These are phyloP conservation scores for Papilio protenor DNA, from an alignment of 2,888 invertebrate species.

Conservation along the genomic window DNA sequence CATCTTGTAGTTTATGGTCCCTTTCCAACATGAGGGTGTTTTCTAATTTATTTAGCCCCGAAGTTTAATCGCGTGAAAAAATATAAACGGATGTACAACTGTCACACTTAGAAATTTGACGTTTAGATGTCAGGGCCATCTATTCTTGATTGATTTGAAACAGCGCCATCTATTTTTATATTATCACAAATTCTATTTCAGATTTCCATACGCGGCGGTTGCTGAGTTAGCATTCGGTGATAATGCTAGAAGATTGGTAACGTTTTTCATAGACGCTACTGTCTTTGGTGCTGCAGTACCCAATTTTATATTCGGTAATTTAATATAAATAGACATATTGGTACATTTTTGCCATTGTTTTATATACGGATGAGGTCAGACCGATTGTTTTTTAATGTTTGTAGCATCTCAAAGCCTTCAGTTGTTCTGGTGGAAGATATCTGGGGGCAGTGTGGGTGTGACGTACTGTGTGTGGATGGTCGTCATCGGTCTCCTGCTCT, in stretches of 20 bases:
- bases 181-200: constrained; percentile 57
- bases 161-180: not conserved
- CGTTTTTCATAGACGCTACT: constrained; percentile 88
- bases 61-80: too few species aligned
- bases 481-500: constrained; percentile 88
- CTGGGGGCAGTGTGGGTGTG: constrained; percentile 85
- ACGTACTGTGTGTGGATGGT: constrained; percentile 94
- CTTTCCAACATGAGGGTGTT: too few species aligned
- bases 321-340: not conserved
- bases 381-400: constrained; percentile 37
- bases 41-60: too few species aligned
- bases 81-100: too few species aligned
- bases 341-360: too few species aligned
- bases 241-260: constrained; percentile 85
- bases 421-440: constrained; percentile 89
- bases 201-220: constrained; percentile 93
- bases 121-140: not conserved
- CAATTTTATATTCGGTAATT: constrained; percentile 90
- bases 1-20: too few species aligned
- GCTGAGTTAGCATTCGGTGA: constrained; percentile 91
- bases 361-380: not conserved
- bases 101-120: too few species aligned
- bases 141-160: not conserved
- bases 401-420: constrained; percentile 92
- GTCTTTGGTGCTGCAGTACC: constrained; percentile 92